Evolutionary conservation across 2,888 invertebrate genomes (phyloP).

Genomic region (Sthenelais limicola): DNA sequence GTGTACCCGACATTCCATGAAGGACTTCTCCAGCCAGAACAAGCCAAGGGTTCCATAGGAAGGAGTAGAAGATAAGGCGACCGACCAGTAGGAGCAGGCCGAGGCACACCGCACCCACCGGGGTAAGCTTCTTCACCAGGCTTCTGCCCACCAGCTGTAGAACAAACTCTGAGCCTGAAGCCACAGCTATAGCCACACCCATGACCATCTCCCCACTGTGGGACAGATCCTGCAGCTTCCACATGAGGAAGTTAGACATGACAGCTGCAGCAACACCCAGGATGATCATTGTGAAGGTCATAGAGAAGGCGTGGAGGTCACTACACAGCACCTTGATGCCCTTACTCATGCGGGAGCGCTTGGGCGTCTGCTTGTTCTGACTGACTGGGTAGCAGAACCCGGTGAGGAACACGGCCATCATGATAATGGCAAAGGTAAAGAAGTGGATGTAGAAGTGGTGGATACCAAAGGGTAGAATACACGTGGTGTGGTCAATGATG

Average conservation of each 20-base stretch:
- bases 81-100: constrained; percentile 57
- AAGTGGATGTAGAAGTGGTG: constrained; percentile 67
- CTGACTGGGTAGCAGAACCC: constrained; percentile 63
- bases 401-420: constrained; percentile 58
- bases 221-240: constrained; percentile 64
- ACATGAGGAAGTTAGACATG: constrained; percentile 65
- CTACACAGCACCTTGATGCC: constrained; percentile 60
- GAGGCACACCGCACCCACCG: constrained; percentile 59
- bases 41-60: constrained; percentile 62
- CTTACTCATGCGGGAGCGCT: constrained; percentile 45
- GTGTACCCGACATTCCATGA: constrained; percentile 38
- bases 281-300: constrained; percentile 61
- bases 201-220: constrained; percentile 61
- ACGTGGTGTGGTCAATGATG: constrained; percentile 63
- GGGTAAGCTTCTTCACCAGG: constrained; percentile 60
- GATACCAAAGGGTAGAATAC: constrained; percentile 60
- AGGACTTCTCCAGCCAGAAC: constrained; percentile 40
- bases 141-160: constrained; percentile 60
- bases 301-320: constrained; percentile 59
- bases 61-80: constrained; percentile 63
- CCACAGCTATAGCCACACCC: constrained; percentile 62
- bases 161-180: constrained; percentile 63
- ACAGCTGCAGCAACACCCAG: constrained; percentile 61
- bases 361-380: constrained; percentile 56
- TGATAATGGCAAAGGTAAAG: constrained; percentile 62